Evolutionary conservation across 2,888 invertebrate species (phyloP).

Genomic region (Schizaphis graminum): DNA sequence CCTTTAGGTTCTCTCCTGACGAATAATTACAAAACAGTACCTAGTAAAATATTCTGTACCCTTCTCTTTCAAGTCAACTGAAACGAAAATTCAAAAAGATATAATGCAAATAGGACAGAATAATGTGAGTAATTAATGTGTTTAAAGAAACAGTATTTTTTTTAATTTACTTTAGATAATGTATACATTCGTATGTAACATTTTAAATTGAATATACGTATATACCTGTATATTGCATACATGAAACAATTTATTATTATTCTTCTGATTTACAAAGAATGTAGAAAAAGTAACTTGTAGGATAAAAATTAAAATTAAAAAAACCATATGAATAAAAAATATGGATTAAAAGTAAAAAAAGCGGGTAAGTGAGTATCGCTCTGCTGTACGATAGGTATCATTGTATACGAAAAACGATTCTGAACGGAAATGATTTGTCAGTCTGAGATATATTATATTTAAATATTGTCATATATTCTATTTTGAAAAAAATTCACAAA

Average conservation of each 20-base stretch:
- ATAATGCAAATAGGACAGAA: neutral
- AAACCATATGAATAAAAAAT: too few relatives aligned
- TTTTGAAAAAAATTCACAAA: too few relatives aligned
- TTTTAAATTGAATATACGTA: neutral
- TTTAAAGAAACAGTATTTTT: neutral
- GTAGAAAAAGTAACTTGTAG: neutral
- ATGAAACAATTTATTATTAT: neutral
- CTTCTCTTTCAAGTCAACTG: neutral
- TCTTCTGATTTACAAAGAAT: neutral
- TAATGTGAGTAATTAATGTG: neutral
- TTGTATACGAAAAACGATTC: too few relatives aligned
- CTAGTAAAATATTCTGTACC: slow-evolving; percentile 19
- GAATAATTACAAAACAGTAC: slow-evolving; percentile 22
- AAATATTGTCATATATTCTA: too few relatives aligned
- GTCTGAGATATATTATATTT: too few relatives aligned
- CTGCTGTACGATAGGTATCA: too few relatives aligned
- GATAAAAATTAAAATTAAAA: too few relatives aligned
- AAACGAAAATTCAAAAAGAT: slow-evolving; percentile 14
- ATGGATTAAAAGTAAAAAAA: too few relatives aligned
- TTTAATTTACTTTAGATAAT: neutral
- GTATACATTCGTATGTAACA: neutral
- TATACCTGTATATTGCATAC: neutral
- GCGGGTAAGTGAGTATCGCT: too few relatives aligned
- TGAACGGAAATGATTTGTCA: too few relatives aligned
- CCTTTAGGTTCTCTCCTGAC: neutral